A percentile compares a stretch with the other conserved stretches of the same genome.
Conservation (phyloP, 2,797 vertebrate genomes). For the Ibycter americanus region DNA sequence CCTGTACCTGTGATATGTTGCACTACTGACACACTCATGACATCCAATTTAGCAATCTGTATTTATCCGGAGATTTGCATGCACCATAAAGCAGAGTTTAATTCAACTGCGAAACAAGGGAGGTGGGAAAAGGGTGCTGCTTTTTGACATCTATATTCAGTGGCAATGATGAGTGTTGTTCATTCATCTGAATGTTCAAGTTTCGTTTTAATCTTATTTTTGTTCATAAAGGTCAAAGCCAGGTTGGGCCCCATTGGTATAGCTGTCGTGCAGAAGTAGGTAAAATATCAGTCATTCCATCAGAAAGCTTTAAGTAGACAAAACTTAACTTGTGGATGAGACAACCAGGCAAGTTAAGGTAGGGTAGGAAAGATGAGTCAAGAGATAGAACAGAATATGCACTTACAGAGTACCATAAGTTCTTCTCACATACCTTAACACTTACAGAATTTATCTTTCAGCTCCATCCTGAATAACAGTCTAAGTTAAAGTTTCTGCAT, state of each 20-base stretch:
- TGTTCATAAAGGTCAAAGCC: neutral
- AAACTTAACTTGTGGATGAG: neutral
- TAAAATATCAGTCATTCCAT: neutral
- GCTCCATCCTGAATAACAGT: neutral
- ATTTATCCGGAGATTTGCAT: constrained; percentile 33
- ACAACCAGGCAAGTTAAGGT: neutral
- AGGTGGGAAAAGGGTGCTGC: neutral
- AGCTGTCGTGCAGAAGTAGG: neutral
- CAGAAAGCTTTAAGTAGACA: neutral
- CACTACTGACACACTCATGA: neutral
- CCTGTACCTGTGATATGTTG: neutral
- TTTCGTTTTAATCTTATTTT: neutral
- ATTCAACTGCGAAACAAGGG: constrained; percentile 10
- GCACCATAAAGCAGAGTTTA: constrained; percentile 52
- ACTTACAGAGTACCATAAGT: fast-evolving
- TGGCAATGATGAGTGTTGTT: neutral
- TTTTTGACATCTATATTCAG: constrained; percentile 19
- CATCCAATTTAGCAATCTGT: neutral
- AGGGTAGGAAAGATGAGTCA: neutral
- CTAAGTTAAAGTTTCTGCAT: neutral
- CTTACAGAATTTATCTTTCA: neutral
- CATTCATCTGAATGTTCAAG: neutral
- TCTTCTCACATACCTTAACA: neutral
- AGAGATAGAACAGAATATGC: neutral
- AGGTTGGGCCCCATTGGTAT: neutral